Evolutionary conservation across 1,140 invertebrate species (phyloP).

Genomic region (Heliothis subflexa): DNA sequence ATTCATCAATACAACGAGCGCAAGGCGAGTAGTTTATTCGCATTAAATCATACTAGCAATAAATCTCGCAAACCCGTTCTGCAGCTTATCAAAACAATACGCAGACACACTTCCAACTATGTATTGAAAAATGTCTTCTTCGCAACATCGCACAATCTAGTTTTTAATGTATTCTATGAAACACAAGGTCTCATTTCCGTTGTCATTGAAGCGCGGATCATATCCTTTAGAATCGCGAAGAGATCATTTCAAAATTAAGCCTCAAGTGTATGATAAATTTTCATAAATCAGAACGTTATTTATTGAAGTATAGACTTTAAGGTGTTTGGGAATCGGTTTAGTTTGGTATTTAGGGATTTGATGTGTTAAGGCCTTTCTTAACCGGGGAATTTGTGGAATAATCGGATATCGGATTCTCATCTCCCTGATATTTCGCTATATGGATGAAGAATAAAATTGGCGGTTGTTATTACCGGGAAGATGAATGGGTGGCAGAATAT

Average conservation of each 20-base stretch:
- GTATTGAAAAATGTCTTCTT: slow-evolving; percentile 75
- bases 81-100: slow-evolving; percentile 87
- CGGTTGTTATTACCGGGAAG: slow-evolving; percentile 46
- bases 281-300: slow-evolving; percentile 85
- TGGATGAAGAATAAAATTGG: slow-evolving; percentile 48
- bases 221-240: slow-evolving; percentile 60
- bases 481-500: slow-evolving; percentile 41
- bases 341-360: slow-evolving; percentile 76
- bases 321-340: slow-evolving; percentile 82
- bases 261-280: slow-evolving; percentile 85
- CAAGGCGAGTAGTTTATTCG: slow-evolving; percentile 85
- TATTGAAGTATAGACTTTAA: slow-evolving; percentile 85
- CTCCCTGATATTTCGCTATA: slow-evolving; percentile 43
- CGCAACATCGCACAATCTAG: slow-evolving; percentile 52
- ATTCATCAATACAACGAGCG: slow-evolving; percentile 84
- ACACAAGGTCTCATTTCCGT: slow-evolving; percentile 69
- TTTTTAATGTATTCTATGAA: slow-evolving; percentile 64
- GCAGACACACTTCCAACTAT: slow-evolving; percentile 82
- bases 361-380: slow-evolving; percentile 69
- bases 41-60: slow-evolving; percentile 86
- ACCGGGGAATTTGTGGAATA: slow-evolving; percentile 51
- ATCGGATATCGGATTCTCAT: slow-evolving; percentile 53
- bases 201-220: slow-evolving; percentile 59
- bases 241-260: slow-evolving; percentile 85
- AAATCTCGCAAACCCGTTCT: slow-evolving; percentile 86